Conservation (phyloP, 2,797 vertebrate genomes). For the Discoglossus pictus region DNA sequence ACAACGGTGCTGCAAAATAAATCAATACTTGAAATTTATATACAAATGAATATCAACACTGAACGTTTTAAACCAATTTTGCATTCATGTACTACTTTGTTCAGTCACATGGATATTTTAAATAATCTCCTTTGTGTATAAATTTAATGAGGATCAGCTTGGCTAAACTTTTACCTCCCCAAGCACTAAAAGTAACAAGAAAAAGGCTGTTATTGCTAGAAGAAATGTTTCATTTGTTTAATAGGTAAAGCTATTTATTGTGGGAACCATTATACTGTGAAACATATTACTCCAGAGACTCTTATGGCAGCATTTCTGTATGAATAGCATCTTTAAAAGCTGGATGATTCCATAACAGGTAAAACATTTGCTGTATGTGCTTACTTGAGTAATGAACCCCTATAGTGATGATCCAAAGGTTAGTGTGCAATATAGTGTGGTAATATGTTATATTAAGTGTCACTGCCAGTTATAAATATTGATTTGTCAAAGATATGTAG, state of each 20-base stretch:
- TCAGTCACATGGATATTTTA: constrained; percentile 50
- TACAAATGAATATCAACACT: constrained; percentile 18
- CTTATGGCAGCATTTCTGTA: constrained; percentile 38
- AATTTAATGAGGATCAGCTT: constrained; percentile 53
- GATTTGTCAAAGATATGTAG: background rate
- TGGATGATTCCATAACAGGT: constrained; percentile 41
- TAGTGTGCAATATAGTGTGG: constrained; percentile 3
- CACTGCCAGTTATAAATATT: background rate
- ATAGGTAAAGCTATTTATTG: constrained; percentile 54
- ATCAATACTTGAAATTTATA: too few species aligned
- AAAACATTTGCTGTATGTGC: constrained; percentile 20
- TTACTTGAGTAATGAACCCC: constrained; percentile 3
- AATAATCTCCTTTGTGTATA: constrained; percentile 53
- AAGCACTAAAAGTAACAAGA: constrained; percentile 53
- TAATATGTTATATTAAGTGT: background rate
- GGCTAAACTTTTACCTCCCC: constrained; percentile 51
- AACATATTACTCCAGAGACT: constrained; percentile 50
- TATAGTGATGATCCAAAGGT: background rate
- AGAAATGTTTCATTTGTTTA: constrained; percentile 54
- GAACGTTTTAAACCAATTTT: constrained; percentile 29
- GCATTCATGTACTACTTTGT: constrained; percentile 41
- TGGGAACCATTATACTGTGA: constrained; percentile 49
- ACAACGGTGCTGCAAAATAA: too few species aligned
- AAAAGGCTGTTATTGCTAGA: constrained; percentile 49
- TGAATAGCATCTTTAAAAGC: constrained; percentile 43